Conservation (phyloP, 1,140 invertebrate species). For the Drosophila pandora region DNA sequence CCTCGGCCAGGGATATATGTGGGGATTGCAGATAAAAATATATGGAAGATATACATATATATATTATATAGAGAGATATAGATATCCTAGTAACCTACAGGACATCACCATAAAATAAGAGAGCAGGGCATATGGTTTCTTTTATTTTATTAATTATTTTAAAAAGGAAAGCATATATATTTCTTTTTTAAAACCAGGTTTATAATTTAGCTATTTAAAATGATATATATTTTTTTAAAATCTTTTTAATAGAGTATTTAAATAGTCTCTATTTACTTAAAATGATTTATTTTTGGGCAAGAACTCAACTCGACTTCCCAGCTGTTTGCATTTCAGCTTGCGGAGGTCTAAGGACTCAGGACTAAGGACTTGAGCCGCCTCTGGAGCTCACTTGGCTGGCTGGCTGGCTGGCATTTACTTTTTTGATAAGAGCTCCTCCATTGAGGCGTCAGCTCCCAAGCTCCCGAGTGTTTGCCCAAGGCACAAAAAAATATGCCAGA, state of each 20-base stretch:
- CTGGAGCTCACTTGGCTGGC: conserved; percentile 36
- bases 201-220: too few relatives aligned
- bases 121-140: too few relatives aligned
- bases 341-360: conserved; percentile 1
- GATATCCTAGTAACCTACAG: background rate
- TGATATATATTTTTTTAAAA: too few relatives aligned
- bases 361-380: background rate
- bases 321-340: conserved; percentile 58
- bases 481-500: conserved; percentile 48
- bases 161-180: too few relatives aligned
- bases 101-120: background rate
- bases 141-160: too few relatives aligned
- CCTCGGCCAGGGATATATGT: background rate
- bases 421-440: conserved; percentile 58
- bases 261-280: background rate
- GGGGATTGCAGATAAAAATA: background rate
- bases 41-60: background rate
- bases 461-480: conserved; percentile 64
- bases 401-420: conserved; percentile 53
- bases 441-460: conserved; percentile 32
- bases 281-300: conserved; percentile 27
- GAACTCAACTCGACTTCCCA: conserved; percentile 7
- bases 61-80: background rate
- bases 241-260: background rate
- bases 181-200: too few relatives aligned